Conservation (phyloP, 2,888 invertebrate species). For the Lycaena phlaeas region DNA sequence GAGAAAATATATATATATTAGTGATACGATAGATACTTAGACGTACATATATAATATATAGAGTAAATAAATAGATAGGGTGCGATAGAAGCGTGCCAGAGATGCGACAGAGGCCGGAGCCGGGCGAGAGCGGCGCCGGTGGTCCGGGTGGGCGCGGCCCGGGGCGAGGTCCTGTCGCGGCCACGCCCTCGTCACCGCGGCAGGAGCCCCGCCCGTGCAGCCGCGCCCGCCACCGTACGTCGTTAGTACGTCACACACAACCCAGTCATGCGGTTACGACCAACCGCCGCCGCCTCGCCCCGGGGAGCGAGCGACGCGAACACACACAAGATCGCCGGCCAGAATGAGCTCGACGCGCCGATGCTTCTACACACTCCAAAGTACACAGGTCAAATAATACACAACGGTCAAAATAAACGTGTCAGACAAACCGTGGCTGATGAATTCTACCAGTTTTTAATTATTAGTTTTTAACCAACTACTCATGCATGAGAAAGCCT, state of each 20-base stretch:
- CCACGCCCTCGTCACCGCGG: conserved; percentile 38
- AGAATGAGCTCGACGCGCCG: conserved; percentile 52
- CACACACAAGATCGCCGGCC: conserved; percentile 70
- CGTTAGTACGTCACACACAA: conserved; percentile 26
- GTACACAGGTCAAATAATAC: conserved; percentile 37
- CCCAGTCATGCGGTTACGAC: conserved; percentile 50
- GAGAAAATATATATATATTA: conserved; percentile 18
- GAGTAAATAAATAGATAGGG: conserved; percentile 12
- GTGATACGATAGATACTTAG: conserved; percentile 25
- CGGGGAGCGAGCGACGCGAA: conserved; percentile 50
- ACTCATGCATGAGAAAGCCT: not conserved
- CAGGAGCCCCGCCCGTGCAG: conserved; percentile 27
- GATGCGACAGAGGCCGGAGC: conserved; percentile 24
- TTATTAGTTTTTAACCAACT: too few species aligned
- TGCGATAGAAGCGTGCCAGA: conserved; percentile 36
- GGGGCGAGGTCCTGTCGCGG: conserved; percentile 29
- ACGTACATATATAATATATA: conserved; percentile 11
- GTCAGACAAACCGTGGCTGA: conserved; percentile 1
- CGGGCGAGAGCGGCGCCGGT: conserved; percentile 33
- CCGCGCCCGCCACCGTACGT: not conserved
- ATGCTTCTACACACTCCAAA: conserved; percentile 50
- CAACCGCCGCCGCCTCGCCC: conserved; percentile 35
- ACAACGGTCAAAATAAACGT: conserved; percentile 19
- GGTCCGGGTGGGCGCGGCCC: conserved; percentile 36
- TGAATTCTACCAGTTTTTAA: not conserved